Evolutionary conservation across 2,888 invertebrate species (phyloP).

Genomic region (Tryphoninae sp.): DNA sequence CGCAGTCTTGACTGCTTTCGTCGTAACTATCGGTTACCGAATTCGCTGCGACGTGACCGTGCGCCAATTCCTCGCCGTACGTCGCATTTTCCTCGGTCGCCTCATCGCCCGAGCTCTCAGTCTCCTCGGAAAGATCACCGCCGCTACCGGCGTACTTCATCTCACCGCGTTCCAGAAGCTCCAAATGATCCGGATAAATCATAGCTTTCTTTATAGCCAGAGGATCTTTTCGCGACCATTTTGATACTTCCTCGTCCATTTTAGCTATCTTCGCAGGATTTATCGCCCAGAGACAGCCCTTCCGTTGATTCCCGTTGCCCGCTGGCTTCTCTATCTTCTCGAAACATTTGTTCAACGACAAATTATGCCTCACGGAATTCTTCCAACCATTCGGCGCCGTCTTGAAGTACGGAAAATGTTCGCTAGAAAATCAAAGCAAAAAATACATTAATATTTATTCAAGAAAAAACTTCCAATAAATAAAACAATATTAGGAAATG

Average conservation of each 20-base stretch:
- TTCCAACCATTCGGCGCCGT: slow-evolving; percentile 99
- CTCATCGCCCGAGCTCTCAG: slow-evolving; percentile 85
- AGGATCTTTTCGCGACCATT: slow-evolving; percentile 98
- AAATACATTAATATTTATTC: slow-evolving; percentile 15
- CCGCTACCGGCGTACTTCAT: slow-evolving; percentile 90
- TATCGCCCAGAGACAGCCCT: slow-evolving; percentile 98
- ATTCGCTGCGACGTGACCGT: slow-evolving; percentile 80
- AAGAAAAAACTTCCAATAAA: slow-evolving; percentile 28
- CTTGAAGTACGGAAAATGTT: slow-evolving; percentile 99
- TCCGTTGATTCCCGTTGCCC: slow-evolving; percentile 92
- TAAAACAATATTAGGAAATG: slow-evolving; percentile 22
- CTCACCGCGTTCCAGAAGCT: slow-evolving; percentile 92
- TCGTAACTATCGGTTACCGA: slow-evolving; percentile 79
- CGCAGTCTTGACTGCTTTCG: slow-evolving; percentile 79
- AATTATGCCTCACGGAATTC: slow-evolving; percentile 98
- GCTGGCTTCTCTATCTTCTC: slow-evolving; percentile 98
- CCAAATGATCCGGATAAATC: slow-evolving; percentile 95
- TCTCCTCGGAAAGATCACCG: slow-evolving; percentile 86
- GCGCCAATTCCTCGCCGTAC: slow-evolving; percentile 79
- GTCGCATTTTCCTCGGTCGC: slow-evolving; percentile 78
- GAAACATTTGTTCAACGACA: slow-evolving; percentile 98
- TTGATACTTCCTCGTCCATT: slow-evolving; percentile 99
- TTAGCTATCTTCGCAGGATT: slow-evolving; percentile 96
- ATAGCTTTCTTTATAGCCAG: slow-evolving; percentile 95
- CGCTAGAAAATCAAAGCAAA: slow-evolving; percentile 84